A percentile compares a stretch with the other conserved stretches of the same genome.
These are phyloP conservation scores for Paratrypauchen microcephalus DNA, from an alignment of 2,797 vertebrate genomes.

Conservation along the genomic window DNA sequence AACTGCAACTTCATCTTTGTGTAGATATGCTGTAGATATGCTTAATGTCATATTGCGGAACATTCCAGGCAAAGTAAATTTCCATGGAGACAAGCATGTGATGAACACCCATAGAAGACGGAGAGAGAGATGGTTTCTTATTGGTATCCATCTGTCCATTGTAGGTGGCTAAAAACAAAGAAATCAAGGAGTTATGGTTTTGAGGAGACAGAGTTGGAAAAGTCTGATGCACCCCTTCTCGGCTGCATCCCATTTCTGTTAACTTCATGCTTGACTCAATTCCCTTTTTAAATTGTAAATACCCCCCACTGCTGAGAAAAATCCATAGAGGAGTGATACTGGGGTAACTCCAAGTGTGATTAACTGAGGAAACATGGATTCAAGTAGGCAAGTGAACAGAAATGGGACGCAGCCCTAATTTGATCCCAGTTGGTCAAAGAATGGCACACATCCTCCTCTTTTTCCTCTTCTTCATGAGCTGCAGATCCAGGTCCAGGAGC, in stretches of 20 bases:
- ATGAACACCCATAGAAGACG: not conserved
- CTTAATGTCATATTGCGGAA: not conserved
- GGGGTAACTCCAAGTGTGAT: not conserved
- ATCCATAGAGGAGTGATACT: not conserved
- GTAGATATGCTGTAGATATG: too few relatives aligned
- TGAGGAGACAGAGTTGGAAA: not conserved
- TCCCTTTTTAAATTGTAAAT: not conserved
- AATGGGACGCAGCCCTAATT: not conserved
- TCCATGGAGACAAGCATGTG: not conserved
- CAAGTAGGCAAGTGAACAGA: not conserved
- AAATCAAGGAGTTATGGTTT: not conserved
- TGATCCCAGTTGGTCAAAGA: constrained; percentile 43
- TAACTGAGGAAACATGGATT: not conserved
- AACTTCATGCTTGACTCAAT: not conserved
- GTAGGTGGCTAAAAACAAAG: not conserved
- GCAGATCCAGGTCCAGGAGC: constrained; percentile 79
- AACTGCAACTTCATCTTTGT: not conserved
- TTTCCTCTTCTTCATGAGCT: constrained; percentile 71
- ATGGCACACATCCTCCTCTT: constrained; percentile 72
- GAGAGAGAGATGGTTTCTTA: not conserved
- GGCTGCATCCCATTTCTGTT: not conserved
- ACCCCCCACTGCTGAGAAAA: not conserved
- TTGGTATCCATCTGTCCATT: not conserved
- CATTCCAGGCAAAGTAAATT: not conserved
- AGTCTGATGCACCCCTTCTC: not conserved